Base-by-base conservation (phyloP, 2,797 vertebrate species). In the Nasua narica region DNA sequence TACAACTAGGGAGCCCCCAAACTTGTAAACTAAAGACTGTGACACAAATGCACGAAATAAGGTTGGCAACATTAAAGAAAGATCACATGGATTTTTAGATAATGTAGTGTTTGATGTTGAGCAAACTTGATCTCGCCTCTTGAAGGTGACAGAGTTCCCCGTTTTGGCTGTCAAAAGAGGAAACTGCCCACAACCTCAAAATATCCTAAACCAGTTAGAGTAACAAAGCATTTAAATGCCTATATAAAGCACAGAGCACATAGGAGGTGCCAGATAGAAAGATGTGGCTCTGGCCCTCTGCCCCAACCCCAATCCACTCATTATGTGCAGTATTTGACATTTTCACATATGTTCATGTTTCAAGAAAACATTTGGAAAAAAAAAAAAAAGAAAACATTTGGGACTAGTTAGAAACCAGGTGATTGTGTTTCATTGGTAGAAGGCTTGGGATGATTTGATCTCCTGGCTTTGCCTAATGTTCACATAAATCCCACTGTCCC, bases 11-110 rank as follows among this genome's bases (percentile, higher is more conserved):
- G 97, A 98, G 97, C 69, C 97, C 92, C 97, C 97, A 98, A 95
- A 95, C 94, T 96, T 98, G 98, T 99, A 99, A 99, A 99, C 98
- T 86, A 98, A 98, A 98, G 0, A 12, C 98, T 98, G 98, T 98
- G 97, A 98, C 98, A 98, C 95, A 98, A 96, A 97, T 97, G 98
- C 97, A 98, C 96, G 97, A 98, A 96, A 91, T 95, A 90, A 87
- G 97, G 89, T 98, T 99, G 98, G 98, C 98, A 98, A 99, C 96
- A 87, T 95, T 94, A 97, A 98, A 87, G 52, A 97, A 98, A 97
- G 62, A 86, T 86, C 96, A 97, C 50, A 10, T 98, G 96, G 77
- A 92, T 58, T 74, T 82, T 93, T 86, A 96, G 96, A 98, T 98
- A 97, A 76, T 95, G 97, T 98, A 98, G 98, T 98, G 98, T 98